Evolutionary conservation across 2,888 invertebrate species (phyloP).

Genomic region (Cryptophagus acutangulus): DNA sequence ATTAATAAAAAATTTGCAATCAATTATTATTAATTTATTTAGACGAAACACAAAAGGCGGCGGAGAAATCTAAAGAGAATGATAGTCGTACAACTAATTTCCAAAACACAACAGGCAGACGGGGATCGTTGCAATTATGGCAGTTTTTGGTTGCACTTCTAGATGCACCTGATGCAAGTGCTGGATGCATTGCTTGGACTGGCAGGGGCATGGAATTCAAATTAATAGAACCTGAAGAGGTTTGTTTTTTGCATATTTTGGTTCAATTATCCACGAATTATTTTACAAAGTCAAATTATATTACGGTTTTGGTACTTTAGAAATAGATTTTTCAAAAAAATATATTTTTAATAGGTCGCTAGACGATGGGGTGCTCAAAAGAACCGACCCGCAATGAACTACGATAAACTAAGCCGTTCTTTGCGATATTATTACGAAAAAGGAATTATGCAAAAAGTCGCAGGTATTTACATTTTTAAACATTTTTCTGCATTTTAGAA

Average conservation of each 20-base stretch:
- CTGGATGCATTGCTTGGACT: conserved; percentile 90
- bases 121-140: conserved; percentile 89
- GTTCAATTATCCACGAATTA: too few relatives aligned
- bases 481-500: neutral
- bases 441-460: conserved; percentile 98
- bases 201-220: conserved; percentile 94
- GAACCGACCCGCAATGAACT: conserved; percentile 96
- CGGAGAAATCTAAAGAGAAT: conserved; percentile 32
- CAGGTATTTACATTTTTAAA: conserved; percentile 53
- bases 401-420: conserved; percentile 90
- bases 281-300: too few relatives aligned
- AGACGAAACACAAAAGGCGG: too few relatives aligned
- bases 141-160: conserved; percentile 86
- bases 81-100: conserved; percentile 29
- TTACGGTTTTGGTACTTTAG: too few relatives aligned
- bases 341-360: conserved; percentile 67
- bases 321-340: too few relatives aligned
- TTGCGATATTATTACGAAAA: conserved; percentile 96
- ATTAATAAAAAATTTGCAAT: too few relatives aligned
- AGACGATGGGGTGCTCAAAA: conserved; percentile 94
- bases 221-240: conserved; percentile 92
- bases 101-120: conserved; percentile 46
- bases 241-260: conserved; percentile 28
- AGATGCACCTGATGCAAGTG: conserved; percentile 61
- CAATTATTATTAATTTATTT: too few relatives aligned